Base-by-base conservation (phyloP, 2,888 invertebrate genomes). In the Chamaedrilus cognettii region DNA sequence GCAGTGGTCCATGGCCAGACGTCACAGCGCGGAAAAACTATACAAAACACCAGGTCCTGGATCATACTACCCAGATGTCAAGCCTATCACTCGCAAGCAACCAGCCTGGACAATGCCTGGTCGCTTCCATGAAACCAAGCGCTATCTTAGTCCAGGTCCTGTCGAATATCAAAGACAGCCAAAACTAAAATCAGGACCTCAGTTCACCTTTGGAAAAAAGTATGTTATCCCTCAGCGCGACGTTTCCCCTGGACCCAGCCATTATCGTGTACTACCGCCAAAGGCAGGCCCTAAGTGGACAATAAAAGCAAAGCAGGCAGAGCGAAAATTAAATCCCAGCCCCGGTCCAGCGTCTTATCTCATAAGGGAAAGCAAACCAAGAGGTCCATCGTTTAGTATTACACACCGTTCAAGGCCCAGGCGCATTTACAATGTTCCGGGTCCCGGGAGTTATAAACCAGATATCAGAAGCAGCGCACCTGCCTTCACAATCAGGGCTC, bases 81-180 rank as follows among this genome's bases (percentile, higher is more conserved):
- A 23, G 26, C 33, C 34, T 1, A 30, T 33, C 23, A 42, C 42
- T 19, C 7, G 19, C 11, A 42, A 42, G 42, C 11, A 42, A 42
- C 42, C 42, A 42, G 7, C 42, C 11, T 60, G 60, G 60, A 60
- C 35, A 19, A 60, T 60, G 60, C 34, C 34, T 42, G 34, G 35
- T 15, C 60, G 60, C 4, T 5, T 33, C 26, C 15, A 26, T 7
- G 28, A 60, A 26, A 33, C 26, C 7, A 33, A 35, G 3, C 30
- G 35, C 31, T 30, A 60, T 11, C n/a, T 19, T 3, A 26, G 60
- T 60, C 60, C 60, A 60, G 60, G 60, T 19, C 60, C 60, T 35
- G 60, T 28, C n/a, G 60, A 34, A 33, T 60, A 60, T 35, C 7
- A 42, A 11, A 19, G 19, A 42, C 19, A 11, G 11, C 42, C n/a